phyloP scores from a whole-genome alignment of 1,140 invertebrate genomes.

The Drusus annulatus region DNA sequence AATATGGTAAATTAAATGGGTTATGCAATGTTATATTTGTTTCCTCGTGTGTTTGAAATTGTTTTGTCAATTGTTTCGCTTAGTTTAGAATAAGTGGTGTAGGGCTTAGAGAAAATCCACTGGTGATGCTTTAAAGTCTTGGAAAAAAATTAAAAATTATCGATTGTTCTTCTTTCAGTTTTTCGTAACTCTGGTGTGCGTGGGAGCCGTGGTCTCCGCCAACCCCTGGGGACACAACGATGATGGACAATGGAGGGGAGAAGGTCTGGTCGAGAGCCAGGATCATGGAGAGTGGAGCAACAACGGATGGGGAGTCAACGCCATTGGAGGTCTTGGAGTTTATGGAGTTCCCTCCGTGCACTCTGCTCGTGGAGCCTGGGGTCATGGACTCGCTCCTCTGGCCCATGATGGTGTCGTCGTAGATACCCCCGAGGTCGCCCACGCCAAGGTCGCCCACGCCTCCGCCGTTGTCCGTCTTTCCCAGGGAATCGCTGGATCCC shows the following conservation, averaged over 20 bases:
- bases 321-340: conserved; percentile 46
- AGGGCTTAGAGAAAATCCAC: too few species aligned
- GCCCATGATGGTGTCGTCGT: conserved; percentile 63
- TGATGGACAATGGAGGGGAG: too few species aligned
- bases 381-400: conserved; percentile 48
- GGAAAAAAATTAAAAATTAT: too few species aligned
- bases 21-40: too few species aligned
- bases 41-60: too few species aligned
- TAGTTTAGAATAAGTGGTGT: too few species aligned
- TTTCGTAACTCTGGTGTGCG: conserved; percentile 27
- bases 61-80: too few species aligned
- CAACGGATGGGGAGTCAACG: conserved; percentile 36
- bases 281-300: conserved; percentile 61
- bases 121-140: too few species aligned
- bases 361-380: conserved; percentile 31
- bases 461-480: conserved; percentile 59
- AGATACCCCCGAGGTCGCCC: conserved; percentile 68
- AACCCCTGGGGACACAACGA: too few species aligned
- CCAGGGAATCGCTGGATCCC: conserved; percentile 26
- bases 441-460: conserved; percentile 68
- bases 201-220: conserved; percentile 48
- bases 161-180: too few species aligned
- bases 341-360: too few species aligned
- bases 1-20: too few species aligned
- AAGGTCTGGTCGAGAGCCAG: conserved; percentile 37